phyloP scores from a whole-genome alignment of 2,113 vertebrate genomes.

The Rhinoptilus africanus region DNA sequence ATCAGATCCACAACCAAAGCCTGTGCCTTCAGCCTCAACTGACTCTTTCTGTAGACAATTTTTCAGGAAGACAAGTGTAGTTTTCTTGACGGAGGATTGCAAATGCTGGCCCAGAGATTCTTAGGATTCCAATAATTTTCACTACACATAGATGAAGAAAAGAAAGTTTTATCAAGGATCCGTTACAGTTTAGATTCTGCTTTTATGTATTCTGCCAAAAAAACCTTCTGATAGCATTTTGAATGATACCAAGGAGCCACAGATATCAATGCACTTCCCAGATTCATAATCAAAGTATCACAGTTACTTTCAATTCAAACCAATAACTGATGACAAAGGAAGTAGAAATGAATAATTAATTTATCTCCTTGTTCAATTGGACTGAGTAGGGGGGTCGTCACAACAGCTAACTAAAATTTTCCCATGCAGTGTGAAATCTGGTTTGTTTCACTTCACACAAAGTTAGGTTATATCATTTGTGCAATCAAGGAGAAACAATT shows the following conservation, averaged over 20 bases:
- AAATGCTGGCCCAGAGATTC: neutral
- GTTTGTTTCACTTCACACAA: neutral
- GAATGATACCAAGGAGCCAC: neutral
- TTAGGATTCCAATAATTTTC: neutral
- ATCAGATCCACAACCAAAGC: neutral
- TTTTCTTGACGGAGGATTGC: neutral
- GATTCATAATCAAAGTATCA: neutral
- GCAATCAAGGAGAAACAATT: neutral
- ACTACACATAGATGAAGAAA: neutral
- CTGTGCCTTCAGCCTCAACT: neutral
- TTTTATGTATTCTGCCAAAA: neutral
- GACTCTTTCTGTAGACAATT: neutral
- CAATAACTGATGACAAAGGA: neutral
- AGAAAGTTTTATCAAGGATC: neutral
- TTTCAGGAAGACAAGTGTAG: neutral
- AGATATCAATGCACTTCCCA: neutral
- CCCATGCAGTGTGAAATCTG: rapidly evolving
- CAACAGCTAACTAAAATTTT: neutral
- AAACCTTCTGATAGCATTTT: neutral
- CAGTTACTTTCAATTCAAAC: neutral
- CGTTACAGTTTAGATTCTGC: neutral
- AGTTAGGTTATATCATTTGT: neutral
- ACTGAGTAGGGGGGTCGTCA: rapidly evolving
- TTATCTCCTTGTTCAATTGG: neutral
- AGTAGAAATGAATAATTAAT: neutral